phyloP scores from a whole-genome alignment of 2,113 vertebrate species.

The Fulica atra region DNA sequence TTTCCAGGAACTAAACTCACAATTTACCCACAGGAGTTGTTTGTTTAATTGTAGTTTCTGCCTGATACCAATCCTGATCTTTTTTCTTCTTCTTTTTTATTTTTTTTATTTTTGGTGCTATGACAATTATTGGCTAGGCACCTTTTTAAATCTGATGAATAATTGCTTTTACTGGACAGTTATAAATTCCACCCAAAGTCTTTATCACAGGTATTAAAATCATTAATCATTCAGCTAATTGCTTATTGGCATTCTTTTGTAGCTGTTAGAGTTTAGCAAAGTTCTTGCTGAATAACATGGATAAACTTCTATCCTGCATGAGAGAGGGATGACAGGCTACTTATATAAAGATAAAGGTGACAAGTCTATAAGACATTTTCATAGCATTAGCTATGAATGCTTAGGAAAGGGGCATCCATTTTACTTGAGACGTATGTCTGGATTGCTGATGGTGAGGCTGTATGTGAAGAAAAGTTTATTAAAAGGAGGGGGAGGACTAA shows the following conservation, averaged over 20 bases:
- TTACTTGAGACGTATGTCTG: background rate
- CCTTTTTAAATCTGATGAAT: conserved; percentile 43
- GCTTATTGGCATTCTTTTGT: conserved; percentile 55
- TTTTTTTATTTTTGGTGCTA: background rate
- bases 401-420: background rate
- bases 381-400: background rate
- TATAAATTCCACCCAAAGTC: conserved; percentile 36
- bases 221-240: conserved; percentile 63
- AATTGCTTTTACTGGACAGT: conserved; percentile 36
- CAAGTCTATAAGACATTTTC: background rate
- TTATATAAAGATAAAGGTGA: background rate
- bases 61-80: background rate
- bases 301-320: background rate
- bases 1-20: background rate
- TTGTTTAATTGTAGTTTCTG: background rate
- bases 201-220: conserved; percentile 56
- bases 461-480: background rate
- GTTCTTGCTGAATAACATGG: conserved; percentile 6
- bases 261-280: conserved; percentile 25
- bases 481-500: background rate
- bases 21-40: background rate
- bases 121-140: conserved; percentile 26
- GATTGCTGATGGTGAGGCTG: background rate
- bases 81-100: background rate
- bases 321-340: background rate